Evolutionary conservation across 2,113 vertebrate genomes (phyloP).

Genomic region (Mixornis gularis): DNA sequence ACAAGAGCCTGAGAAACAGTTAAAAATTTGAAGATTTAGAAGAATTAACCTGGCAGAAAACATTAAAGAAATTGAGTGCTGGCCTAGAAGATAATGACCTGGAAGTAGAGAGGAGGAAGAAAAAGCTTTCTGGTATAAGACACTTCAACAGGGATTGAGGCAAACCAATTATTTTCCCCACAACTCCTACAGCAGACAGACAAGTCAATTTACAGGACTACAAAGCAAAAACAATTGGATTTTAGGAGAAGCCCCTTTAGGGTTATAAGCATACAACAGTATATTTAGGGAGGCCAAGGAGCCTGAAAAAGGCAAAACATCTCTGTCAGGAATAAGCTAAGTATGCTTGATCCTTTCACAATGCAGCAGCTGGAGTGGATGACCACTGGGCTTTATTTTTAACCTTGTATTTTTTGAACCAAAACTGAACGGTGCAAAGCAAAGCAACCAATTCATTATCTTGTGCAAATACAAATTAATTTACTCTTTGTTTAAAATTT

Average conservation of each 20-base stretch:
- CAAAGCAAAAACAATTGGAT: background rate
- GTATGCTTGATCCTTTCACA: background rate
- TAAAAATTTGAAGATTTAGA: background rate
- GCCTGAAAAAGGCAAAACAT: background rate
- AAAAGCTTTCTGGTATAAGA: background rate
- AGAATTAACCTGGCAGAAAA: background rate
- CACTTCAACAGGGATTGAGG: background rate
- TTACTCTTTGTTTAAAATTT: background rate
- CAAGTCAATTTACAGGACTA: background rate
- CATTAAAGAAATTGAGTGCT: background rate
- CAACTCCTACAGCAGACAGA: background rate
- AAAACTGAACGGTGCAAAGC: background rate
- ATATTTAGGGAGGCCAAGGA: background rate
- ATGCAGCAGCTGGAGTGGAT: constrained; percentile 3
- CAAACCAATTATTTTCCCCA: background rate
- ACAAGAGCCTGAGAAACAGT: background rate
- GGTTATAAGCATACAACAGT: background rate
- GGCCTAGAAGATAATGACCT: background rate
- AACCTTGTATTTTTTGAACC: constrained; percentile 7
- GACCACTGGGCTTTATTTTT: constrained; percentile 35
- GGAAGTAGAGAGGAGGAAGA: background rate
- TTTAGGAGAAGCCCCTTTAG: background rate
- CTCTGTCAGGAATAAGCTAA: background rate
- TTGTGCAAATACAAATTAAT: background rate
- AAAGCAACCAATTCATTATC: background rate